Percentiles rank a stretch among this genome's conserved stretches.
Evolutionary conservation across 2,888 invertebrate genomes (phyloP).

Genomic region (Himalopsyche japonica): DNA sequence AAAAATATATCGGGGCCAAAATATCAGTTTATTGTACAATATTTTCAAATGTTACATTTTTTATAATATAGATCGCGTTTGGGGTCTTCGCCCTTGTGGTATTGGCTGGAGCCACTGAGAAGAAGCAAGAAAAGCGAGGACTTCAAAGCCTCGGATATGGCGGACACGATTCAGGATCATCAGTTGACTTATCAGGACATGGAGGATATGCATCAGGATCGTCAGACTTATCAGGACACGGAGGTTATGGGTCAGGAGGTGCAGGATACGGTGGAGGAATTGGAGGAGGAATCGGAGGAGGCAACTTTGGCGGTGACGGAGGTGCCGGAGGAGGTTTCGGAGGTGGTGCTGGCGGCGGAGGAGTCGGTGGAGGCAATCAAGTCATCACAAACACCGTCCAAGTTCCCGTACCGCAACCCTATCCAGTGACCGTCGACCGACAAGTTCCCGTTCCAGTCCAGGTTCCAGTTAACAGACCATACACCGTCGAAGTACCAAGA

Average conservation of each 20-base stretch:
- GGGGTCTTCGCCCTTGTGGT: neutral
- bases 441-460: slow-evolving; percentile 56
- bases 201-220: neutral
- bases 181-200: neutral
- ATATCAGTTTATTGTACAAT: too few species aligned
- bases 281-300: neutral
- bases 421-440: slow-evolving; percentile 58
- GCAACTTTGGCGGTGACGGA: neutral
- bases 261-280: neutral
- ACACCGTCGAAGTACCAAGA: slow-evolving; percentile 56
- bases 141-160: slow-evolving; percentile 10
- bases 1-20: too few species aligned
- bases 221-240: neutral
- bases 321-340: neutral
- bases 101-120: slow-evolving; percentile 6
- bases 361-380: neutral
- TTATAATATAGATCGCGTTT: too few species aligned
- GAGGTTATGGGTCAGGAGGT: neutral
- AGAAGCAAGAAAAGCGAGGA: slow-evolving; percentile 35
- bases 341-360: neutral
- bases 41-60: too few species aligned
- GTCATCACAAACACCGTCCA: slow-evolving; percentile 55
- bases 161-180: neutral
- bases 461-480: slow-evolving; percentile 57
- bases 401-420: slow-evolving; percentile 57